Percentiles rank a stretch among this genome's conserved stretches.
phyloP scores from a whole-genome alignment of 1,140 invertebrate genomes.

The Caenorhabditis tropicalis region DNA sequence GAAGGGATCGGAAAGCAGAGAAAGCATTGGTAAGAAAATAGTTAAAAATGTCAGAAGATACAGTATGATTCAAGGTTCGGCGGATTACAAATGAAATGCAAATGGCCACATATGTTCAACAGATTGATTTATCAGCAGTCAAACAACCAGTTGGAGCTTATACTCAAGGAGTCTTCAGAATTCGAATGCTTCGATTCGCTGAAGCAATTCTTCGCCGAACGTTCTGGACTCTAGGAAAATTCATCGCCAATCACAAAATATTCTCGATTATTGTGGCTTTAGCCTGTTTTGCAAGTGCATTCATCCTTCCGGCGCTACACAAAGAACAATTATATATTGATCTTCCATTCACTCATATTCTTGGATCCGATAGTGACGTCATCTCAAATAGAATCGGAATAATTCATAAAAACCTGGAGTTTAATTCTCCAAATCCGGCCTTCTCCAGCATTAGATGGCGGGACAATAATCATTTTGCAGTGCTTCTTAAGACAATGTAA shows the following conservation, averaged over 20 bases:
- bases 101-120: slow-evolving; percentile 46
- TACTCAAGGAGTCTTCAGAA: slow-evolving; percentile 43
- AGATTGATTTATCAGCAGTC: slow-evolving; percentile 27
- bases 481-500: slow-evolving; percentile 46
- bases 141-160: slow-evolving; percentile 34
- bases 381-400: slow-evolving; percentile 42
- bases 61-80: background rate
- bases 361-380: slow-evolving; percentile 18
- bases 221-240: slow-evolving; percentile 52
- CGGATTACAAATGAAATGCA: slow-evolving; percentile 51
- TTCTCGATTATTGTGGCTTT: slow-evolving; percentile 35
- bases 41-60: background rate
- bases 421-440: slow-evolving; percentile 49
- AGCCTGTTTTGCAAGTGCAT: background rate
- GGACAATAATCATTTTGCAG: slow-evolving; percentile 46
- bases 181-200: slow-evolving; percentile 43
- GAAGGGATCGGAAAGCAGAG: slow-evolving; percentile 35
- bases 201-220: slow-evolving; percentile 32
- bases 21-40: slow-evolving; percentile 30
- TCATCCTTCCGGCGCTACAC: background rate
- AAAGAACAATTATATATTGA: background rate
- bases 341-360: slow-evolving; percentile 28
- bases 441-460: slow-evolving; percentile 25
- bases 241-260: slow-evolving; percentile 48
- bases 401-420: background rate